A percentile compares a stretch with the other conserved stretches of the same genome.
phyloP scores from a whole-genome alignment of 2,797 vertebrate genomes.

The Cottoperca gobio region DNA sequence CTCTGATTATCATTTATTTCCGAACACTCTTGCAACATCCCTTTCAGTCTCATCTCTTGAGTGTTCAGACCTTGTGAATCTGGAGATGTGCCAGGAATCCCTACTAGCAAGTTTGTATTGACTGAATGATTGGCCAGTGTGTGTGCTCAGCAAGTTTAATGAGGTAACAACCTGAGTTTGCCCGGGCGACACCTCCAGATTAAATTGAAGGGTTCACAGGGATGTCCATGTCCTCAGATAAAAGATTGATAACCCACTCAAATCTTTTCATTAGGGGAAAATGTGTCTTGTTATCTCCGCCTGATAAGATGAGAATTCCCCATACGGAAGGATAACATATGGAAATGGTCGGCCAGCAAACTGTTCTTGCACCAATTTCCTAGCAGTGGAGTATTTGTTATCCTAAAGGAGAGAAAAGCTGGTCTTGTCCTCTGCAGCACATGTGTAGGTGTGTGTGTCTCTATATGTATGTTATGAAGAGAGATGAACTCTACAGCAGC shows the following conservation, averaged over 20 bases:
- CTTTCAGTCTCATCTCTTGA: constrained; percentile 19
- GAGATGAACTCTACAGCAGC: constrained; percentile 68
- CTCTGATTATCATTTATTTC: constrained; percentile 16
- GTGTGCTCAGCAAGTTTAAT: constrained; percentile 60
- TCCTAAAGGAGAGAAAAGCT: constrained; percentile 20
- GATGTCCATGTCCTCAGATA: constrained; percentile 43
- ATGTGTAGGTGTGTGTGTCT: constrained; percentile 45
- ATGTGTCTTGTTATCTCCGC: constrained; percentile 44
- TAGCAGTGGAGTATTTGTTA: constrained; percentile 49
- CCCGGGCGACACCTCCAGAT: constrained; percentile 29
- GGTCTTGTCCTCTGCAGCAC: constrained; percentile 51
- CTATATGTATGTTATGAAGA: constrained; percentile 67
- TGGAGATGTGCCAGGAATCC: constrained; percentile 52
- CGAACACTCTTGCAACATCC: constrained; percentile 8
- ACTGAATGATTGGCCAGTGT: constrained; percentile 54
- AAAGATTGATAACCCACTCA: constrained; percentile 49
- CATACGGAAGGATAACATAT: constrained; percentile 21
- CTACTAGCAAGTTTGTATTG: constrained; percentile 48
- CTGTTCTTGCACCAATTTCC: constrained; percentile 21
- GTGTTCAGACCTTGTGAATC: constrained; percentile 39
- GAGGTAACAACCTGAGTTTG: constrained; percentile 41
- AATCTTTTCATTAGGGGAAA: constrained; percentile 59
- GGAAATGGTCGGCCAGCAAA: constrained; percentile 30
- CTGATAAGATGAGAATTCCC: constrained; percentile 43
- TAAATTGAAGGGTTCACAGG: constrained; percentile 48